phyloP scores from a whole-genome alignment of 2,888 invertebrate genomes.

The Acrobasis repandana region DNA sequence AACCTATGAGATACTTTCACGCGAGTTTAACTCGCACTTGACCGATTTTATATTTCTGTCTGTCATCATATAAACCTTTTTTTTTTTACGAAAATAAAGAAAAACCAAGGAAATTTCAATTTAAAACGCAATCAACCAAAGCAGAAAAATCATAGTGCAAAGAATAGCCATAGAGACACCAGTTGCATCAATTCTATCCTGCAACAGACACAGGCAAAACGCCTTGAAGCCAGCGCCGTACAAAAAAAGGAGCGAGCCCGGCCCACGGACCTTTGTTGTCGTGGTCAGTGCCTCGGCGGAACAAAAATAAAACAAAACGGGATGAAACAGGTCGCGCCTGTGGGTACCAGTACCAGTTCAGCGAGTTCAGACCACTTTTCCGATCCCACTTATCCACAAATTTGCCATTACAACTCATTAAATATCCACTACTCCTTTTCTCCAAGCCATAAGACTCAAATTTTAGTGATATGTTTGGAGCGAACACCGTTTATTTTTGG shows the following conservation, averaged over 20 bases:
- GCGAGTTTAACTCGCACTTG: too few species aligned
- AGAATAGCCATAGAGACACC: neutral
- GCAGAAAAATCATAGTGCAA: constrained; percentile 3
- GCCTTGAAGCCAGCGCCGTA: constrained; percentile 56
- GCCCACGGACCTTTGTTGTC: constrained; percentile 78
- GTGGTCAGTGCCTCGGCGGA: constrained; percentile 80
- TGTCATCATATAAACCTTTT: too few species aligned
- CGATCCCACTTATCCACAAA: constrained; percentile 43
- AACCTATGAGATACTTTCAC: too few species aligned
- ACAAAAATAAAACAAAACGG: constrained; percentile 79
- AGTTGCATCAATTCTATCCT: constrained; percentile 11
- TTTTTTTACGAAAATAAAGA: too few species aligned
- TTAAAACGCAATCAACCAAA: constrained; percentile 10
- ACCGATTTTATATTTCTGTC: too few species aligned
- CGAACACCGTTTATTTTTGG: constrained; percentile 22
- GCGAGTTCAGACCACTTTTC: constrained; percentile 66
- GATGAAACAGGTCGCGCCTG: constrained; percentile 65
- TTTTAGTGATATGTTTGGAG: constrained; percentile 24
- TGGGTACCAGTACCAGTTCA: constrained; percentile 70
- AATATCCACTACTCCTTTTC: constrained; percentile 33
- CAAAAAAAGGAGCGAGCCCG: constrained; percentile 62
- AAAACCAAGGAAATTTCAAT: neutral
- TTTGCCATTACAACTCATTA: constrained; percentile 19
- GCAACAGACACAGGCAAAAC: constrained; percentile 40
- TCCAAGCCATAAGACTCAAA: constrained; percentile 33